These are phyloP conservation scores for Nebria ingens DNA, from an alignment of 1,140 invertebrate genomes.

Conservation along the genomic window DNA sequence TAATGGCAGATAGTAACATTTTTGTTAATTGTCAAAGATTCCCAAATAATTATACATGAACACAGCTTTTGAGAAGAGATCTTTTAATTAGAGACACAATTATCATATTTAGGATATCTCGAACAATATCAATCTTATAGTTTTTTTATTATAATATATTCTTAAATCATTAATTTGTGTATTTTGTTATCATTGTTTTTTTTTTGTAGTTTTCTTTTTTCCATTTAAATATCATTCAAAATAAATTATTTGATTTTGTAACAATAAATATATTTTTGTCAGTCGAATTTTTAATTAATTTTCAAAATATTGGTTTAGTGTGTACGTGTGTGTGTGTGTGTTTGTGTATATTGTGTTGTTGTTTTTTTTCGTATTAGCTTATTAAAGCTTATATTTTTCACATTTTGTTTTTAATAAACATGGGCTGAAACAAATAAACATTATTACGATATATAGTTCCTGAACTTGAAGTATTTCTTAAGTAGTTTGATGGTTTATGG, in stretches of 20 bases:
- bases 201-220: neutral
- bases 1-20: too few relatives aligned
- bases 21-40: too few relatives aligned
- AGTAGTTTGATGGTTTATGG: too few relatives aligned
- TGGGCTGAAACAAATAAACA: neutral
- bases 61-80: constrained; percentile 2
- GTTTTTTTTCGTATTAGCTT: neutral
- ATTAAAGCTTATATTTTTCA: neutral
- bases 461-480: too few relatives aligned
- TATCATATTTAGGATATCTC: neutral
- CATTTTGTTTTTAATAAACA: neutral
- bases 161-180: neutral
- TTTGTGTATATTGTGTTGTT: neutral
- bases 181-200: neutral
- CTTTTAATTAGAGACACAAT: neutral
- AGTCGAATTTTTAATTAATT: neutral
- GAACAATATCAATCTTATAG: neutral
- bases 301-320: neutral
- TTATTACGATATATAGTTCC: too few relatives aligned
- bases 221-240: neutral
- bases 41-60: constrained; percentile 4
- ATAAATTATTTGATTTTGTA: constrained; percentile 1
- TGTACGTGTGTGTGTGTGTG: constrained; percentile 1
- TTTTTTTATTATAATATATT: neutral
- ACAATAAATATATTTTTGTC: neutral